Evolutionary conservation across 2,113 vertebrate species (phyloP).

Genomic region (Oreochromis spilurus): DNA sequence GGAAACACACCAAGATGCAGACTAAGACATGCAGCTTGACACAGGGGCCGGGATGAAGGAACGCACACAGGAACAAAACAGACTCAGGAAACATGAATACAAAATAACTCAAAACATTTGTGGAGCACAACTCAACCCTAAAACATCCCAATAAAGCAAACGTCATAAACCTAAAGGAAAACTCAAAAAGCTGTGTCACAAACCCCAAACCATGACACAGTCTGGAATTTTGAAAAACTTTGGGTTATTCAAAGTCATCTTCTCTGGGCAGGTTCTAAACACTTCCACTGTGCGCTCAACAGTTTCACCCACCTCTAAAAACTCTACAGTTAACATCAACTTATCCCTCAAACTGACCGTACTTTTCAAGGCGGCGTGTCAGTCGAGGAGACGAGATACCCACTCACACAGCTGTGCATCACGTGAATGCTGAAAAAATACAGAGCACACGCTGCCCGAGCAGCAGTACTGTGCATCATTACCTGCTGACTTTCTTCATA

Average conservation of each 20-base stretch:
- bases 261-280: background rate
- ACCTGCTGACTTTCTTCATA: conserved; percentile 88
- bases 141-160: no score
- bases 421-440: fast-evolving
- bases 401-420: background rate
- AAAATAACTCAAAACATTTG: no score
- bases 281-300: background rate
- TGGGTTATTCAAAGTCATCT: background rate
- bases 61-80: no score
- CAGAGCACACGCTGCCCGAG: background rate
- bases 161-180: background rate
- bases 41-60: no score
- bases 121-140: no score
- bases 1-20: background rate
- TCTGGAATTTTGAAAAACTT: background rate
- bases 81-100: no score
- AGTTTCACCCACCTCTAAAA: background rate
- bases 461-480: background rate
- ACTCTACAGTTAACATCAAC: background rate
- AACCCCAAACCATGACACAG: background rate
- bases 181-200: background rate
- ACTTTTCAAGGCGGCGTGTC: background rate
- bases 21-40: no score
- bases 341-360: background rate
- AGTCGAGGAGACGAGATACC: background rate